A percentile compares a stretch with the other conserved stretches of the same genome.
These are phyloP conservation scores for Apis laboriosa DNA, from an alignment of 1,140 invertebrate genomes.

Conservation along the genomic window DNA sequence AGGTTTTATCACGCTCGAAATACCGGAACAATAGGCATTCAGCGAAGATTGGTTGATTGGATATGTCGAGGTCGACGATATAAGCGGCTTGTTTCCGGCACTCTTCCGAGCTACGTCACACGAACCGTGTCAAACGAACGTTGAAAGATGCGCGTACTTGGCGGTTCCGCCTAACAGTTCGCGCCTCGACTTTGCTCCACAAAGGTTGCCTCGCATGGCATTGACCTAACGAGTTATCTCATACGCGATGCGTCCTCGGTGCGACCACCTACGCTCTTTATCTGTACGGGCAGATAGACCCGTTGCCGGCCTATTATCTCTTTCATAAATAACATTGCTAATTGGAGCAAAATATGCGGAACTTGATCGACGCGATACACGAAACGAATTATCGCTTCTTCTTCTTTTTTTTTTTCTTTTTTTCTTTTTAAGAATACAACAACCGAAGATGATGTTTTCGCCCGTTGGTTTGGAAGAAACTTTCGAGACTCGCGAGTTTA, in stretches of 20 bases:
- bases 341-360: not conserved
- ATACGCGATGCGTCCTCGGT: not conserved
- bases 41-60: slow-evolving; percentile 31
- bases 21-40: slow-evolving; percentile 18
- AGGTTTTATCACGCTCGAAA: not conserved
- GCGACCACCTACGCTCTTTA: not conserved
- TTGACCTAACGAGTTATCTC: slow-evolving; percentile 35
- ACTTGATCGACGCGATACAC: not conserved
- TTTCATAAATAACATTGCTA: not conserved
- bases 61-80: not conserved
- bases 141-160: not conserved
- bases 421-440: no score
- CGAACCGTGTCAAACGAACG: not conserved
- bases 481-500: no score
- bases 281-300: not conserved
- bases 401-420: no score
- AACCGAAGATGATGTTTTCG: no score
- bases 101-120: slow-evolving; percentile 22
- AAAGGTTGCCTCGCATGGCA: slow-evolving; percentile 1
- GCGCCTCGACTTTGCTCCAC: slow-evolving; percentile 2
- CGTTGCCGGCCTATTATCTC: not conserved
- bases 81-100: slow-evolving; percentile 11
- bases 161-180: not conserved
- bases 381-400: not conserved
- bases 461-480: no score